Conservation (phyloP, 2,113 vertebrate genomes). For the Gymnarchus niloticus region DNA sequence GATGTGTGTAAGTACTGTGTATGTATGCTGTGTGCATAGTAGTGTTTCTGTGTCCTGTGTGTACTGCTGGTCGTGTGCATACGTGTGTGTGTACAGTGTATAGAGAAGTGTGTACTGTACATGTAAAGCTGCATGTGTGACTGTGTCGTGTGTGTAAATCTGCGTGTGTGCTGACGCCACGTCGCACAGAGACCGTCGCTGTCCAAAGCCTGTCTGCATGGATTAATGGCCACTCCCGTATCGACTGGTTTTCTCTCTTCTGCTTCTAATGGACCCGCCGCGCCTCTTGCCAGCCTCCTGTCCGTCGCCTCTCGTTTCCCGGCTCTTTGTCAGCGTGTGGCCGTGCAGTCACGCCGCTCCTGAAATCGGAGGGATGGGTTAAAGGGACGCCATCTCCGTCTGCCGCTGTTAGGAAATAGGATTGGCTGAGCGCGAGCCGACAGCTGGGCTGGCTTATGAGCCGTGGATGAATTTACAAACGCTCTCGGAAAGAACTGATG, state of each 20-base stretch:
- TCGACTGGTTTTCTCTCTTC: constrained; percentile 35
- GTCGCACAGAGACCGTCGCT: constrained; percentile 17
- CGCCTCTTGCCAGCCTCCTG: not conserved
- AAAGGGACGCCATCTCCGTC: not conserved
- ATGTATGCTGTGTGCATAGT: no score
- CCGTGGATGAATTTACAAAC: not conserved
- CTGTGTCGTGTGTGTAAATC: not conserved
- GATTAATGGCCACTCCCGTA: constrained; percentile 51
- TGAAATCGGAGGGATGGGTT: no score
- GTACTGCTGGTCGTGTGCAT: not conserved
- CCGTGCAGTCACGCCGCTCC: no score
- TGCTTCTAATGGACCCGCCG: not conserved
- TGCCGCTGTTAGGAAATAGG: not conserved
- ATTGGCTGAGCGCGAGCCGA: not conserved
- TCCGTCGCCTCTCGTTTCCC: not conserved
- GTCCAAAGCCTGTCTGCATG: constrained; percentile 51
- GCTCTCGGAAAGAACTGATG: not conserved
- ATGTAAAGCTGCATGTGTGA: not conserved
- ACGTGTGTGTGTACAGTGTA: not conserved
- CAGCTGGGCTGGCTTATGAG: not conserved
- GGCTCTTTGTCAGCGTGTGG: not conserved
- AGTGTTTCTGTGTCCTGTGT: not conserved
- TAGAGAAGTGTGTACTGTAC: not conserved
- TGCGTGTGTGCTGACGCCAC: not conserved
- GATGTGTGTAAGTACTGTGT: not conserved